Base-by-base conservation (phyloP, 2,888 invertebrate genomes). In the Ypsolopha sequella region DNA sequence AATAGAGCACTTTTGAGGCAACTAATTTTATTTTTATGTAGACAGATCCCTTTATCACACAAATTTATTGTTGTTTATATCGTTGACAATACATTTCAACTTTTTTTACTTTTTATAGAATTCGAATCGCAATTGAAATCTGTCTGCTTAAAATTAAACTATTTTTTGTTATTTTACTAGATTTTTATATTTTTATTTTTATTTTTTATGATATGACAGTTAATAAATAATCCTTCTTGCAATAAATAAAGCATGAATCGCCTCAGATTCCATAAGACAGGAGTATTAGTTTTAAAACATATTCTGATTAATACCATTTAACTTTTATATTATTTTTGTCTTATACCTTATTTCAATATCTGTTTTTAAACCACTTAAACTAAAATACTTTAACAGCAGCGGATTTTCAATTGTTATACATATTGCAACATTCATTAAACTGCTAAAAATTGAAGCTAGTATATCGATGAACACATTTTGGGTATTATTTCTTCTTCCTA, bases 401-500 rank as follows among this genome's bases (percentile, higher is more conserved):
- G 47, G 7, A 33, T 13, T 49, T 10, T 24, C 7, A 39, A 41
- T 6, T 49, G 10, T 14, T 36, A 38, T 39, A 9, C 9, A 48
- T 24, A 41, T 48, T 41, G 41, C 35, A 41, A 36, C 33, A 51
- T 38, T 51, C 10, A 41, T 11, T 11, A 45, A 41, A 13, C 11
- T 38, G 36, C 48, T 50, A 48, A 36, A 49, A 52, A 48, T 49
- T 49, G 39, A 49, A 49, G 49, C 49, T 49, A 49, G 35, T 39
- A 73, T 73, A 76, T 72, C 74, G 53, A 36, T 51, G 51, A 51
- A 43, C 52, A 53, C 51, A 53, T 51, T 52, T 52, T 66, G 64
- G 66, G 62, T 60, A 66, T 85, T 89, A 90, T 76, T 89, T 90
- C 68, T 89, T 88, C 79, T 89, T 90, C 66, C 88, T 89, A 66